phyloP scores from a whole-genome alignment of 2,113 vertebrate species.

The Pteropus alecto region DNA sequence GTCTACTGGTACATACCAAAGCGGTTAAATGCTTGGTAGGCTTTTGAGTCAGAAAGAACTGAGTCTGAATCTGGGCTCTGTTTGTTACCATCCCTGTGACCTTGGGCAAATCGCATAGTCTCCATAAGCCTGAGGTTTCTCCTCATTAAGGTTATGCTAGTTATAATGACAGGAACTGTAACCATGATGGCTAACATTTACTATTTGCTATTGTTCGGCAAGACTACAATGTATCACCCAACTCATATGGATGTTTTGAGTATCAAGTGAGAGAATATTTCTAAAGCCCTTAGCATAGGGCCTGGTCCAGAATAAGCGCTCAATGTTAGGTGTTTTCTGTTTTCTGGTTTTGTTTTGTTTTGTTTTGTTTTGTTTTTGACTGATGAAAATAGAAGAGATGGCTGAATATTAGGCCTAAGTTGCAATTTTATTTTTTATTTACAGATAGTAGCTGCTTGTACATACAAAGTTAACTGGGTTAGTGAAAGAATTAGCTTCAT shows the following conservation, averaged over 20 bases:
- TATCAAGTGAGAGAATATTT: neutral
- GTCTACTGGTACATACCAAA: conserved; percentile 54
- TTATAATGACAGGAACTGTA: neutral
- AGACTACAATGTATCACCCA: neutral
- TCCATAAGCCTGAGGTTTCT: neutral
- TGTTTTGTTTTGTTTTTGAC: neutral
- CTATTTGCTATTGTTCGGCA: neutral
- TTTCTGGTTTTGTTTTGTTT: neutral
- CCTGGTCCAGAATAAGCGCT: neutral
- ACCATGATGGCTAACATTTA: neutral
- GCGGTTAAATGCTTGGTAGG: conserved; percentile 46
- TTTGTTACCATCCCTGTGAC: conserved; percentile 4
- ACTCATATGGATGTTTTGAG: neutral
- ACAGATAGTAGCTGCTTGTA: conserved; percentile 15
- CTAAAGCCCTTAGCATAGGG: neutral
- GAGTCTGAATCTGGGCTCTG: conserved; percentile 1
- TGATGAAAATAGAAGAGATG: conserved; percentile 13
- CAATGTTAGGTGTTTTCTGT: neutral
- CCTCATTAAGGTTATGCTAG: neutral
- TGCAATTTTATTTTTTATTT: conserved; percentile 60
- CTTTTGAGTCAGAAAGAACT: conserved; percentile 34
- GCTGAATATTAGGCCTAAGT: neutral
- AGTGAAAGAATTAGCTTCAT: conserved; percentile 40
- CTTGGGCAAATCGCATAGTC: neutral
- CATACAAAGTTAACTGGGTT: conserved; percentile 56